Conservation (phyloP, 2,888 invertebrate genomes). For the Patella caerulea region DNA sequence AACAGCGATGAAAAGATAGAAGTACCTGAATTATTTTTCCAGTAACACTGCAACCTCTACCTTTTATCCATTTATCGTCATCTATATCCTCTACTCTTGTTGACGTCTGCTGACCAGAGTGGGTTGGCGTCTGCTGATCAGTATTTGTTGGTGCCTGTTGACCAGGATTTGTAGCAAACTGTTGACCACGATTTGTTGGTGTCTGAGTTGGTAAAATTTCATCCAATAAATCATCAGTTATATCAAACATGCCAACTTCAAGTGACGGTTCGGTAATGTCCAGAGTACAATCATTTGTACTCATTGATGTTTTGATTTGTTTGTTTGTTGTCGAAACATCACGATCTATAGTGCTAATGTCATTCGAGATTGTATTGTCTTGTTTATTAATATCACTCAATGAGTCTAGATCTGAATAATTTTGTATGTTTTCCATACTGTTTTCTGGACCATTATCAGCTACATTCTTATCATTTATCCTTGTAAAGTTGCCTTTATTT, state of each 20-base stretch:
- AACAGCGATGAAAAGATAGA: conserved; percentile 43
- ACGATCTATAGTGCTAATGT: no score
- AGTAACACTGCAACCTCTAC: conserved; percentile 23
- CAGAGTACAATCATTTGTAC: neutral
- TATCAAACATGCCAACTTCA: conserved; percentile 13
- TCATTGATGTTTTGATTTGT: neutral
- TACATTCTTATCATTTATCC: conserved; percentile 9
- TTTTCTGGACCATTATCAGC: neutral
- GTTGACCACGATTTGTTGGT: neutral
- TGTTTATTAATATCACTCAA: neutral
- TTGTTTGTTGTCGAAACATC: no score
- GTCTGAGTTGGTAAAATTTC: conserved; percentile 12
- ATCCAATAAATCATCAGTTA: conserved; percentile 16
- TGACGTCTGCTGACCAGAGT: neutral
- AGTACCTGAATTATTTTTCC: neutral
- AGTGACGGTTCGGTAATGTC: neutral
- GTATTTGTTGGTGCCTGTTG: neutral
- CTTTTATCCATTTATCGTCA: conserved; percentile 19
- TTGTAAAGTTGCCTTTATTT: neutral
- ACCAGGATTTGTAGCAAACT: neutral
- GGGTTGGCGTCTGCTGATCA: neutral
- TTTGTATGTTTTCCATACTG: neutral
- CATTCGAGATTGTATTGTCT: neutral
- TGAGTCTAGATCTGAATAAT: neutral
- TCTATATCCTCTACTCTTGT: conserved; percentile 36